Evolutionary conservation across 2,797 vertebrate genomes (phyloP).

Genomic region (Diceros bicornis): DNA sequence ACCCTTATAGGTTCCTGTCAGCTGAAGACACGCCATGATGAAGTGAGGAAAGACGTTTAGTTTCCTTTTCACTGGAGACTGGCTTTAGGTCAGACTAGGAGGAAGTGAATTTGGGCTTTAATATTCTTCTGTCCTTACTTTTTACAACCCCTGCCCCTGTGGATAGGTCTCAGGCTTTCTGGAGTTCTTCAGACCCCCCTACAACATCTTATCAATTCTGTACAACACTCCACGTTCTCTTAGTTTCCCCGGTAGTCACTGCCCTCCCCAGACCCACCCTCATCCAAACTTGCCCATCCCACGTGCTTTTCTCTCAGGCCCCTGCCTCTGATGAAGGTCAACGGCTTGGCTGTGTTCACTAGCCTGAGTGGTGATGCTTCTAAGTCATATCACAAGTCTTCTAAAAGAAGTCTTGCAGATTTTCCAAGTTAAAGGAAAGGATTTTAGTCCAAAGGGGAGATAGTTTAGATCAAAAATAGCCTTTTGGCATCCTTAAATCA

Average conservation of each 20-base stretch:
- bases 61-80: neutral
- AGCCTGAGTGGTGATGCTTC: neutral
- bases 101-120: neutral
- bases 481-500: neutral
- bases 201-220: neutral
- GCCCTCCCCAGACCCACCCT: fast-evolving
- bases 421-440: neutral
- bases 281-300: neutral
- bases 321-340: neutral
- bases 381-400: neutral
- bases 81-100: neutral
- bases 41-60: neutral
- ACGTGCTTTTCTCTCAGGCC: neutral
- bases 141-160: fast-evolving
- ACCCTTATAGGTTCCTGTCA: neutral
- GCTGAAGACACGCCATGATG: fast-evolving
- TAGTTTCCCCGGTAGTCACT: neutral
- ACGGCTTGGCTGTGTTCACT: fast-evolving
- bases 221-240: fast-evolving
- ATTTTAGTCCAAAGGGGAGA: neutral
- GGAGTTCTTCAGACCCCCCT: neutral
- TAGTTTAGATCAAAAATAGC: neutral
- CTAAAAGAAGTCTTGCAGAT: neutral
- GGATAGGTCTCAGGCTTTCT: neutral
- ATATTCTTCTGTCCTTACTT: neutral